Evolutionary conservation across 35 echinoderm and acorn worm genomes (phyloP), one percentile per base, ranked within the genome.

Genomic region (Apostichopus parvimensis): DNA sequence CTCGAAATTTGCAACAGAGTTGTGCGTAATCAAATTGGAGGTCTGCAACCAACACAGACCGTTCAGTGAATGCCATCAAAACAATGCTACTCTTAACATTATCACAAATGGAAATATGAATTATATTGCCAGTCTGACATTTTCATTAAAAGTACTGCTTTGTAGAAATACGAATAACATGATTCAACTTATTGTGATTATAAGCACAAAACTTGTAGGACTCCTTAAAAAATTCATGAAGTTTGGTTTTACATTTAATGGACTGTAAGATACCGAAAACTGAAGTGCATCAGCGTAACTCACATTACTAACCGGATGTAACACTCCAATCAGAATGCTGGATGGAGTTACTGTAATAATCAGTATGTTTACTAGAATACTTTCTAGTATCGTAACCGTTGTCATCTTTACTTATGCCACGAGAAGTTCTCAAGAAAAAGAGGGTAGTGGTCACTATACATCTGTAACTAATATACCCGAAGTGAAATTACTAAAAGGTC

Each of bases 101-200:
- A 59, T 59, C 28, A 20, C 76, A 25, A 0, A 25, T 25, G 24
- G 24, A 25, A 25, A 25, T 25, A 25, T 25, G 24, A 25, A 25
- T 25, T 25, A 25, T 25, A 25, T 25, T 25, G 24, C 24, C 24
- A 25, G 24, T 25, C 24, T 25, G 24, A 25, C 24, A 25, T 25
- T 25, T 25, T 25, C 24, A 25, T 25, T 25, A 14, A 82, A 56
- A 82, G 54, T 82, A 82, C 9, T 18, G 15, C 54, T 82, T 82
- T 52, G 34, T 82, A 12, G 79, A 24, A 82, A 82, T 54, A 82
- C 79, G 79, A 54, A 82, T 82, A 53, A 82, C 79, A 82, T 82
- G 79, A 82, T 82, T 82, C 54, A 82, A 57, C 79, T 82, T 82
- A n/a, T 82, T 82, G 45, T 54, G 11, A 55, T 56, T 53, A 82